Evolutionary conservation across 53 echinoderm and acorn worm species (phyloP), one percentile per base, ranked within the genome.

Genomic region (Antedon mediterranea): DNA sequence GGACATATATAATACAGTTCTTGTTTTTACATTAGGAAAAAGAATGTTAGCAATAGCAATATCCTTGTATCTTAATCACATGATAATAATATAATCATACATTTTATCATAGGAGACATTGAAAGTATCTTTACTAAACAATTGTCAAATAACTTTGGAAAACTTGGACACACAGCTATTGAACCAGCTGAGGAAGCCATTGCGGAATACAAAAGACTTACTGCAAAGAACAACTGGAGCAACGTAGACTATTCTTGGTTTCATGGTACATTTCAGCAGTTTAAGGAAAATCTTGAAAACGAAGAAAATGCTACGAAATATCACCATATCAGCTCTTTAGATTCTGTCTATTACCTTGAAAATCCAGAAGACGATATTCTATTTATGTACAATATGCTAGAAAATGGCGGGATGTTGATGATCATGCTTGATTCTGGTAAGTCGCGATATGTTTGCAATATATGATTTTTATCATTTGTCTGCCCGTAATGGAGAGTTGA

Each of bases 261-360:
- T 23, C 57, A 6, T 23, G 57, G 57, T 18, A 57, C 57, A 57
- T 57, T 57, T 57, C 57, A 57, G 23, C 57, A 57, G 57, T 57
- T 15, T 18, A 73, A 28, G 74, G 29, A 34, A 11, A 78, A 84
- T 44, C 79, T 78, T 31, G 74, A 78, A 34, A 42, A 34, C 29
- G 32, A 75, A 18, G 71, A 71, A 34, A 78, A 84, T 74, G 30
- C 4, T 2, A 27, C 73, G 23, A 83, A 43, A 74, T 84, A 78
- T 31, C 57, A 84, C 33, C 79, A 78, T 71, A 79, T 84, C 31
- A 73, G 31, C 33, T 34, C 71, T 18, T 31, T 84, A 27, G 78
- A 84, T 29, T 78, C 84, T 32, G 41, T 84, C 43, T 84, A 84
- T 71, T 84, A 84, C 32, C 75, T 79, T 30, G 78, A 78, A 23